These are phyloP conservation scores for Listronotus bonariensis DNA, from an alignment of 1,140 invertebrate genomes.

Conservation along the genomic window DNA sequence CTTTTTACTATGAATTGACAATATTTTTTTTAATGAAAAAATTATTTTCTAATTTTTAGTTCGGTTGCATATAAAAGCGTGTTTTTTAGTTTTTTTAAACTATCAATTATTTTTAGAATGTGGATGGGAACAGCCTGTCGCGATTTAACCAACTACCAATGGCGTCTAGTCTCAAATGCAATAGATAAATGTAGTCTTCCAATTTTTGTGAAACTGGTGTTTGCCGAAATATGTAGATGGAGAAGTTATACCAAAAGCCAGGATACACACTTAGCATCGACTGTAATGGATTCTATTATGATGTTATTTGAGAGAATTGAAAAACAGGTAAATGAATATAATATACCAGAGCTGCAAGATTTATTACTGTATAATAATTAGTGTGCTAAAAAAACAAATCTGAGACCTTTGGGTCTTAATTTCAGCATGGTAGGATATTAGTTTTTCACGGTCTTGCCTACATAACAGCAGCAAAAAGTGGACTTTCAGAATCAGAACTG, in stretches of 20 bases:
- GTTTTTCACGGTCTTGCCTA: conserved; percentile 94
- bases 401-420: background rate
- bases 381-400: no score
- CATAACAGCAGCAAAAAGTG: conserved; percentile 91
- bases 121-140: conserved; percentile 93
- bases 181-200: conserved; percentile 93
- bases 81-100: no score
- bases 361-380: no score
- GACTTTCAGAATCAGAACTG: conserved; percentile 89
- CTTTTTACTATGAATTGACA: no score
- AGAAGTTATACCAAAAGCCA: conserved; percentile 93
- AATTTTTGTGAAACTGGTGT: conserved; percentile 96
- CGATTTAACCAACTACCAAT: conserved; percentile 90
- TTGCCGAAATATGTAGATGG: conserved; percentile 96
- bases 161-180: conserved; percentile 91
- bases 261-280: conserved; percentile 89
- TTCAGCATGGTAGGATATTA: conserved; percentile 84
- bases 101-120: conserved; percentile 65
- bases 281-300: conserved; percentile 97
- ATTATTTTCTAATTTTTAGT: no score
- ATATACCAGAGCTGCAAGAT: no score
- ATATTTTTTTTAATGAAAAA: no score
- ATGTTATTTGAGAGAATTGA: conserved; percentile 95
- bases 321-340: conserved; percentile 77
- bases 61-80: no score